Conservation (phyloP, 2,113 vertebrate genomes). For the Potamarius usumacintae region DNA sequence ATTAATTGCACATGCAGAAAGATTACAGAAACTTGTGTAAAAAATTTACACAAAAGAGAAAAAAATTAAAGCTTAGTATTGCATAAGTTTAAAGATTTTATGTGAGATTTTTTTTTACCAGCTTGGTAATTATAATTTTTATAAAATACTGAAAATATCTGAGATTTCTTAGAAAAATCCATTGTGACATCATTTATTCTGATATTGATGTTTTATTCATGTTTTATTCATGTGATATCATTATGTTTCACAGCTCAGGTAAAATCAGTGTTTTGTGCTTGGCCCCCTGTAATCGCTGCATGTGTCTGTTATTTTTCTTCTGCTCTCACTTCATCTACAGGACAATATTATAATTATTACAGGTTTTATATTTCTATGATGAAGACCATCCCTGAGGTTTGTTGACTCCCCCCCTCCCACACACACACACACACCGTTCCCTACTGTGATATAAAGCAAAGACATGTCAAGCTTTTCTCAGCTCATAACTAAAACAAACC, state of each 20-base stretch:
- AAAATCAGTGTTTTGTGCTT: background rate
- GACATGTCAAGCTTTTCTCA: conserved; percentile 33
- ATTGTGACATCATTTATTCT: background rate
- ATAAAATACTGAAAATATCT: too few relatives aligned
- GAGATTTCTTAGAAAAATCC: too few relatives aligned
- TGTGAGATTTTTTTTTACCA: too few relatives aligned
- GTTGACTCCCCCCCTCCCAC: background rate
- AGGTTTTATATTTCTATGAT: conserved; percentile 40
- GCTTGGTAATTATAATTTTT: too few relatives aligned
- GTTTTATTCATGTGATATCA: background rate
- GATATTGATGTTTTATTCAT: background rate
- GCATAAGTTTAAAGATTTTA: background rate
- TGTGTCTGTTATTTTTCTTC: conserved; percentile 8
- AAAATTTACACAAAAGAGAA: background rate
- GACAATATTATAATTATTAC: conserved; percentile 19
- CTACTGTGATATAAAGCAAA: conserved; percentile 56
- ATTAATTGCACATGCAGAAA: background rate
- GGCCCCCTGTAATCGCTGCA: background rate
- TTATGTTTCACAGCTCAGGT: background rate
- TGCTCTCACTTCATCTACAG: background rate
- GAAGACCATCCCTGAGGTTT: conserved; percentile 29
- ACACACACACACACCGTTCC: background rate
- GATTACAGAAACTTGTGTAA: background rate
- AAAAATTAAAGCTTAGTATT: background rate
- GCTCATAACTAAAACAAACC: conserved; percentile 43